phyloP scores from a whole-genome alignment of 1,140 invertebrate species.

The Scaptomyza hsui region DNA sequence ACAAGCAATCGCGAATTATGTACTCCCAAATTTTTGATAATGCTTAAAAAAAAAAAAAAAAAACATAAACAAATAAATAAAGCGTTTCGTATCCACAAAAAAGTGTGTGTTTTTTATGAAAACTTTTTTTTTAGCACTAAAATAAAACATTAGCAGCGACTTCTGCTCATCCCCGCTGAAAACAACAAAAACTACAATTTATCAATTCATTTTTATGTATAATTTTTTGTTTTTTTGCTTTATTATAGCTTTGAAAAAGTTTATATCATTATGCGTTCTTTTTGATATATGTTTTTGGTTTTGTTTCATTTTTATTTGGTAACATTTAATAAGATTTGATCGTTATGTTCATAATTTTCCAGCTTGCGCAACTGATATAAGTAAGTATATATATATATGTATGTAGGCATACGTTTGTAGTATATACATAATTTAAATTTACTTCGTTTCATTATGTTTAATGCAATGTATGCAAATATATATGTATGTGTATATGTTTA shows the following conservation, averaged over 20 bases:
- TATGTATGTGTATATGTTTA: slow-evolving; percentile 29
- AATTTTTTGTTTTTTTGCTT: slow-evolving; percentile 37
- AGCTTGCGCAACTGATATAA: slow-evolving; percentile 57
- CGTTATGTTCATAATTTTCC: slow-evolving; percentile 35
- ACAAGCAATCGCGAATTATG: slow-evolving; percentile 32
- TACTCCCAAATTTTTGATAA: slow-evolving; percentile 62
- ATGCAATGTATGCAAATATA: slow-evolving; percentile 59
- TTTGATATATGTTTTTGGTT: slow-evolving; percentile 58
- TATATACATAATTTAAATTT: slow-evolving; percentile 40
- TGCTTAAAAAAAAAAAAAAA: slow-evolving; percentile 52
- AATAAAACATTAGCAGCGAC: neutral
- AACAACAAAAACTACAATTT: neutral
- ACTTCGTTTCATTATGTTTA: slow-evolving; percentile 34
- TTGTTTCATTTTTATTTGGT: slow-evolving; percentile 30
- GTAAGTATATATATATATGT: slow-evolving; percentile 43
- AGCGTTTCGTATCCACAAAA: slow-evolving; percentile 42
- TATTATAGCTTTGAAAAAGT: slow-evolving; percentile 69
- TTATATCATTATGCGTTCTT: slow-evolving; percentile 50
- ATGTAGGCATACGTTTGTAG: slow-evolving; percentile 16
- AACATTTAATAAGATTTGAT: slow-evolving; percentile 69
- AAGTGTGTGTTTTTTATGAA: neutral
- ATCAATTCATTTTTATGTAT: slow-evolving; percentile 1
- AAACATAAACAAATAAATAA: slow-evolving; percentile 50
- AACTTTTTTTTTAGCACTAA: too few species aligned
- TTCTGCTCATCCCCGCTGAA: neutral